phyloP scores from a whole-genome alignment of 2,797 vertebrate genomes.

The Characodon lateralis region DNA sequence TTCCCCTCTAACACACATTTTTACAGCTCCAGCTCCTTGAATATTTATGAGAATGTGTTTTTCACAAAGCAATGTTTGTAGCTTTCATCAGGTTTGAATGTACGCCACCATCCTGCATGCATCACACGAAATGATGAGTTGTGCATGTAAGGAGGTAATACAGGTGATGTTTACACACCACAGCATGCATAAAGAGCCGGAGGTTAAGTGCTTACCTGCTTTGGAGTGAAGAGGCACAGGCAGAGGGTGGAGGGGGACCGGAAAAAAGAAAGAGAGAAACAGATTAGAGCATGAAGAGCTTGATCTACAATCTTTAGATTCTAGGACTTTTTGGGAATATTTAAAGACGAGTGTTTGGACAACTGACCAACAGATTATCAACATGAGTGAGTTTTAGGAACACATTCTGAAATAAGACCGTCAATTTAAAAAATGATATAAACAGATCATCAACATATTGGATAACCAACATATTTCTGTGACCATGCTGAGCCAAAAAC shows the following conservation, averaged over 20 bases:
- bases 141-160: constrained; percentile 18
- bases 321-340: not conserved
- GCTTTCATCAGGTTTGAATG: constrained; percentile 35
- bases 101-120: constrained; percentile 4
- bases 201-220: constrained; percentile 68
- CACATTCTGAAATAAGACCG: not conserved
- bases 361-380: not conserved
- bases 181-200: constrained; percentile 19
- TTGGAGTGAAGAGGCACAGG: constrained; percentile 33
- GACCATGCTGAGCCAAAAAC: not conserved
- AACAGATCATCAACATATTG: not conserved
- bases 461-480: not conserved
- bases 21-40: constrained; percentile 65
- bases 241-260: not conserved
- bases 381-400: not conserved
- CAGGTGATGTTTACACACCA: constrained; percentile 45
- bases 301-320: not conserved
- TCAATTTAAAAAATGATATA: not conserved
- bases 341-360: not conserved
- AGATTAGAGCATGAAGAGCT: constrained; percentile 27
- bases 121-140: constrained; percentile 28
- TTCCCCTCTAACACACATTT: constrained; percentile 50
- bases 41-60: constrained; percentile 76
- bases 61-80: constrained; percentile 61
- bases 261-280: constrained; percentile 21